A percentile compares a stretch with the other conserved stretches of the same genome.
Conservation (phyloP, 2,113 vertebrate species). For the Hippocampus guttulatus region DNA sequence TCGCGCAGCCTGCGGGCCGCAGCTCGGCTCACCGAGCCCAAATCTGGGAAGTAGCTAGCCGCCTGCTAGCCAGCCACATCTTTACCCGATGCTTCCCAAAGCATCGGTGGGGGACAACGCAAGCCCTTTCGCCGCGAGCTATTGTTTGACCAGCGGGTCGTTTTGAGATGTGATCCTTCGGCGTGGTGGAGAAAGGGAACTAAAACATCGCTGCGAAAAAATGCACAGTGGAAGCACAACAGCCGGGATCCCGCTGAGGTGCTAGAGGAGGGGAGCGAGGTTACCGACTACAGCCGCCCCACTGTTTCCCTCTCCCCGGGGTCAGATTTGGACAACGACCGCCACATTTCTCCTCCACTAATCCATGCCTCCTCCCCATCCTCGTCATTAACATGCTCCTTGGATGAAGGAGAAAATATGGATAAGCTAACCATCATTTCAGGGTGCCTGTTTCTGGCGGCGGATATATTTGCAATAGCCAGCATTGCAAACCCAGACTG, state of each 20-base stretch:
- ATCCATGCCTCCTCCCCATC: neutral
- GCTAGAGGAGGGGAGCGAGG: conserved; percentile 61
- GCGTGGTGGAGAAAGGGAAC: conserved; percentile 26
- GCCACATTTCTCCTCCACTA: conserved; percentile 1
- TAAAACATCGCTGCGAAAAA: conserved; percentile 49
- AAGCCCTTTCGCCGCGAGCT: conserved; percentile 30
- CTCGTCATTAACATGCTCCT: conserved; percentile 14
- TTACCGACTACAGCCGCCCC: conserved; percentile 54
- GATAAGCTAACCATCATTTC: conserved; percentile 98
- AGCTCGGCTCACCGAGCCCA: conserved; percentile 53
- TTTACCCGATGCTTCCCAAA: conserved; percentile 61
- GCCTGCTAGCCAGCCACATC: conserved; percentile 64
- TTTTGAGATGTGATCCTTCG: conserved; percentile 59
- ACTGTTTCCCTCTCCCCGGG: conserved; percentile 29
- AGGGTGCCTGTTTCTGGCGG: conserved; percentile 97
- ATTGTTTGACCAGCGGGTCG: conserved; percentile 27
- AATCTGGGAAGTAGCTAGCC: conserved; percentile 55
- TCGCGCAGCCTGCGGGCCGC: conserved; percentile 65
- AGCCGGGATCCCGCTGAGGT: conserved; percentile 50
- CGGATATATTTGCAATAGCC: conserved; percentile 97
- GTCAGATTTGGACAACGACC: conserved; percentile 39
- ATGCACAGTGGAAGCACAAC: conserved; percentile 56
- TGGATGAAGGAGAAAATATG: conserved; percentile 72
- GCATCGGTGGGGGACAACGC: conserved; percentile 41
- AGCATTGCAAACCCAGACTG: conserved; percentile 97